Evolutionary conservation across 2,797 vertebrate genomes (phyloP).

Genomic region (Tadarida brasiliensis): DNA sequence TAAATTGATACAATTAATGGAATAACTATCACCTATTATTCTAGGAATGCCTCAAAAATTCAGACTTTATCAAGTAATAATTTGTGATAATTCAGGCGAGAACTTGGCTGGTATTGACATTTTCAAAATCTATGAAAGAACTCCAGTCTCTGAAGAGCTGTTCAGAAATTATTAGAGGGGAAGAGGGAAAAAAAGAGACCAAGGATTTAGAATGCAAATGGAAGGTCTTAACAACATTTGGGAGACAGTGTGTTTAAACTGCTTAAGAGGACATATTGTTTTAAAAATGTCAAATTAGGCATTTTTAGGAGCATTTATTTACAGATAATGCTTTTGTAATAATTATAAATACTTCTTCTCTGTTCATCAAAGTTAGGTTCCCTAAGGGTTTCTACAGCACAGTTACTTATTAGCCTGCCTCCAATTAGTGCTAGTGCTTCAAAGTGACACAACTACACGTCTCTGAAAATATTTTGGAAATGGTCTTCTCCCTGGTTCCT

Average conservation of each 20-base stretch:
- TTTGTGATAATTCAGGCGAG: slow-evolving; percentile 25
- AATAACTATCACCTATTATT: slow-evolving; percentile 15
- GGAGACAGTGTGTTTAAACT: slow-evolving; percentile 41
- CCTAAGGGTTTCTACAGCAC: slow-evolving; percentile 51
- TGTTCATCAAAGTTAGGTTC: slow-evolving; percentile 61
- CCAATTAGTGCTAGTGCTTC: slow-evolving; percentile 51
- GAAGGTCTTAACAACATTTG: slow-evolving; percentile 45
- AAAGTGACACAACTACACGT: slow-evolving; percentile 47
- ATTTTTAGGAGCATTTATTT: slow-evolving; percentile 72
- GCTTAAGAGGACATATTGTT: slow-evolving; percentile 69
- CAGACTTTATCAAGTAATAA: slow-evolving; percentile 49
- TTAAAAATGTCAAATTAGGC: slow-evolving; percentile 68
- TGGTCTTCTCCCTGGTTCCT: background rate
- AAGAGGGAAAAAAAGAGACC: background rate
- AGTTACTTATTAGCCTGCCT: slow-evolving; percentile 60
- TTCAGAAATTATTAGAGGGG: background rate
- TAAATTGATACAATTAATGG: background rate
- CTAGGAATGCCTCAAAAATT: slow-evolving; percentile 30
- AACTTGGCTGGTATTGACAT: slow-evolving; percentile 30
- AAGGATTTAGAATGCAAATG: slow-evolving; percentile 17
- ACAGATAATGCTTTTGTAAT: slow-evolving; percentile 65
- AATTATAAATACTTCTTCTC: slow-evolving; percentile 70
- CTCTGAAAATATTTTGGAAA: slow-evolving; percentile 26
- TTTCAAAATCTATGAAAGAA: slow-evolving; percentile 40
- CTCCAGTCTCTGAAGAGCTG: background rate